Evolutionary conservation across 2,113 vertebrate species (phyloP).

Genomic region (Apodemus sylvaticus): DNA sequence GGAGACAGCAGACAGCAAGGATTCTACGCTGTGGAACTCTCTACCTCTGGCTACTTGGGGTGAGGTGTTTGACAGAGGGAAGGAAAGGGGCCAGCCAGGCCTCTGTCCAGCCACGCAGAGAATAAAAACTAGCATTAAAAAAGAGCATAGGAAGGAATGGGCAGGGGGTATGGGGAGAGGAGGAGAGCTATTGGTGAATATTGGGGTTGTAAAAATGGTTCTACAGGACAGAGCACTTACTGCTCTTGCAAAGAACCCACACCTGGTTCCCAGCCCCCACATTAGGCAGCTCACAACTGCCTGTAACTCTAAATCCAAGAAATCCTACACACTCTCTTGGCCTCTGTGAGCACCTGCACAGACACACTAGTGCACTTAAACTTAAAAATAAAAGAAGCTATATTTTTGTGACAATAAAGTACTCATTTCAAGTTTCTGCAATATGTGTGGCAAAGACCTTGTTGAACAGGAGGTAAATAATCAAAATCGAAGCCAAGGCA

Average conservation of each 20-base stretch:
- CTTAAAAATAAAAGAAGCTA: neutral
- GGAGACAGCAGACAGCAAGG: neutral
- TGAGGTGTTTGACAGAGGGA: no score
- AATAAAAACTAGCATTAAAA: neutral
- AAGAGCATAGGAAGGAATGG: neutral
- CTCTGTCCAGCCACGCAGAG: neutral
- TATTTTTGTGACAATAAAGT: slow-evolving; percentile 33
- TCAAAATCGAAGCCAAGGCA: neutral
- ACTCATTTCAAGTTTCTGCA: neutral
- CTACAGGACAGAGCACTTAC: neutral
- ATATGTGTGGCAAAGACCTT: neutral
- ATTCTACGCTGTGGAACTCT: neutral
- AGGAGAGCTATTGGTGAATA: neutral
- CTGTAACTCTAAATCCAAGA: neutral
- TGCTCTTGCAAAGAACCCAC: neutral
- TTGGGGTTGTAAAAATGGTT: neutral
- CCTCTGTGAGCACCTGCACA: neutral
- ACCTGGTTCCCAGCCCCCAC: neutral
- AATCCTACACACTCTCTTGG: neutral
- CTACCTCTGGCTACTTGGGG: neutral
- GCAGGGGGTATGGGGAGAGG: neutral
- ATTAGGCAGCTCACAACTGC: neutral
- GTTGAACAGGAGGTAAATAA: neutral
- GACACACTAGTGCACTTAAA: neutral
- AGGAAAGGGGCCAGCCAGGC: neutral